Percentiles rank a stretch among this genome's conserved stretches.
Evolutionary conservation across 2,888 invertebrate genomes (phyloP).

Genomic region (Formica aserva): DNA sequence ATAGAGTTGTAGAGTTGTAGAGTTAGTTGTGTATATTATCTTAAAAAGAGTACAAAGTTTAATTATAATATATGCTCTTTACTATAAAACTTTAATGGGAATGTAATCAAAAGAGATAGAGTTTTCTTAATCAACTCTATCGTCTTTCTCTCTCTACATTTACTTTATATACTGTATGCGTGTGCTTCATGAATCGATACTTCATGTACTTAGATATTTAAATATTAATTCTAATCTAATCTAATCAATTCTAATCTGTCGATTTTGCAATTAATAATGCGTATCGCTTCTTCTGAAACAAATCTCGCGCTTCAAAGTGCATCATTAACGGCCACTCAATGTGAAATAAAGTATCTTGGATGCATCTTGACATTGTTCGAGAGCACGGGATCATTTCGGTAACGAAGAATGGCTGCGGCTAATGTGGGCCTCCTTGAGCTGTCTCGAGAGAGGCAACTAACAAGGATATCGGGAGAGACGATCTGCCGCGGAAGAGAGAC

Average conservation of each 20-base stretch:
- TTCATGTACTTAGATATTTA: not conserved
- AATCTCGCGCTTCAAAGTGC: not conserved
- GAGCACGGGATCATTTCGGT: conserved; percentile 15
- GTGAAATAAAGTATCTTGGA: conserved; percentile 11
- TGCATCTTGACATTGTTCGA: conserved; percentile 25
- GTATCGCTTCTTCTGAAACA: not conserved
- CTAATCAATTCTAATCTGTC: not conserved
- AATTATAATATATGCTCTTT: not conserved
- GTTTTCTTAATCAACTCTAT: not conserved
- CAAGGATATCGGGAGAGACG: conserved; percentile 19
- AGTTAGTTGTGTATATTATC: not conserved
- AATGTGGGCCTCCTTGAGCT: conserved; percentile 43
- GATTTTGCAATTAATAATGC: not conserved
- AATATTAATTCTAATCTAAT: not conserved
- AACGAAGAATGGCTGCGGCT: conserved; percentile 17
- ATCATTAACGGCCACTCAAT: conserved; percentile 12
- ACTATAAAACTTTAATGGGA: not conserved
- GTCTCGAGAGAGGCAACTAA: conserved; percentile 43
- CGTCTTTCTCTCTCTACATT: not conserved
- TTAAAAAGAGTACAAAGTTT: not conserved
- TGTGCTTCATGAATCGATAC: not conserved
- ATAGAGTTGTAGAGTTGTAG: not conserved
- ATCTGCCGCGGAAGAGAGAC: conserved; percentile 4
- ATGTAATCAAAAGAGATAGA: not conserved
- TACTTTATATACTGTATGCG: not conserved